phyloP scores from a whole-genome alignment of 2,797 vertebrate species.

The Heliangelus exortis region DNA sequence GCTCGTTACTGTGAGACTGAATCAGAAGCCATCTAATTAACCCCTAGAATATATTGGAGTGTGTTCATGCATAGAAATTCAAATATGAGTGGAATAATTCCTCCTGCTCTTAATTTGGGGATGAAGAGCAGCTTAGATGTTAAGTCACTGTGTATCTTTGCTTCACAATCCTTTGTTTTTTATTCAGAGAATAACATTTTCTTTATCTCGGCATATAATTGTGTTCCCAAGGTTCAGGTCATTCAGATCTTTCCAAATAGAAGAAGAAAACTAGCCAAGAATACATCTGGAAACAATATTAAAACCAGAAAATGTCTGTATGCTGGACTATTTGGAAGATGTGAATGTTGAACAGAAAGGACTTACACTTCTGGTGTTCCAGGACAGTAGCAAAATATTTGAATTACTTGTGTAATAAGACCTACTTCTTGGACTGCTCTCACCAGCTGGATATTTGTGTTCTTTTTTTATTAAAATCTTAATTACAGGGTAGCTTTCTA shows the following conservation, averaged over 20 bases:
- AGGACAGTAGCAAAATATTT: not conserved
- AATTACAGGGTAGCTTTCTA: not conserved
- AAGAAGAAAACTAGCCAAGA: slow-evolving; percentile 52
- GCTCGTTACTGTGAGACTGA: not conserved
- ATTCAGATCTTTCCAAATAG: slow-evolving; percentile 40
- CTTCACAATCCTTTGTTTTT: slow-evolving; percentile 30
- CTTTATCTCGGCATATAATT: not conserved
- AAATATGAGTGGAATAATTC: not conserved
- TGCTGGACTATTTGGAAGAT: slow-evolving; percentile 11
- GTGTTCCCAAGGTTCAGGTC: slow-evolving; percentile 27
- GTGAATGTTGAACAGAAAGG: not conserved
- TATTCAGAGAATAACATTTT: slow-evolving; percentile 37
- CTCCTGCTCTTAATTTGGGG: not conserved
- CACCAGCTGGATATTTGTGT: not conserved
- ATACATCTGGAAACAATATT: slow-evolving; percentile 69
- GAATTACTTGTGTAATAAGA: not conserved
- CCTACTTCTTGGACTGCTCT: not conserved
- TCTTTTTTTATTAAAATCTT: not conserved
- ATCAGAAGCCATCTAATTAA: not conserved
- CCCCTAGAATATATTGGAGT: not conserved
- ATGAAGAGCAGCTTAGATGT: not conserved
- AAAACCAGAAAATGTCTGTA: slow-evolving; percentile 22
- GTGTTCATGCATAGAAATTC: not conserved
- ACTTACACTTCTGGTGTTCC: slow-evolving; percentile 4
- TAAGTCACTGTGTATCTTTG: not conserved